Percentiles rank a stretch among this genome's conserved stretches.
These are phyloP conservation scores for Papilio demoleus DNA, from an alignment of 2,888 invertebrate genomes.

Conservation along the genomic window DNA sequence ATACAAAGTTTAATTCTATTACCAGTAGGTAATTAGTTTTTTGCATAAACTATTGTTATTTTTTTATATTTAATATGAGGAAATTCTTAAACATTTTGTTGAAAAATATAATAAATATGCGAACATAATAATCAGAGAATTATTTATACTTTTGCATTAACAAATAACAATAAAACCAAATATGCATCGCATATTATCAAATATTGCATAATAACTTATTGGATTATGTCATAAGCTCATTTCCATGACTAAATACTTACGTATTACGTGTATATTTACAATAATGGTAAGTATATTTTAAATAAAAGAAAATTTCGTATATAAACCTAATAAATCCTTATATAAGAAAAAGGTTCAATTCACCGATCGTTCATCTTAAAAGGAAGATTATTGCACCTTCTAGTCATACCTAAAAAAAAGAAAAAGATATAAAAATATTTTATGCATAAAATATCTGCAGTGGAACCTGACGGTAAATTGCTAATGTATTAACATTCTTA, in stretches of 20 bases:
- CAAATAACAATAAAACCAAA: constrained; percentile 5
- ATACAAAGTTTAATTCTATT: too few relatives aligned
- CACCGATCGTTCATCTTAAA: too few relatives aligned
- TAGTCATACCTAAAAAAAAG: background rate
- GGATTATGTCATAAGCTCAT: background rate
- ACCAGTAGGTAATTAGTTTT: too few relatives aligned
- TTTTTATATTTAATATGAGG: background rate
- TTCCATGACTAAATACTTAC: background rate
- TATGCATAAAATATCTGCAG: background rate
- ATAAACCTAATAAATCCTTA: too few relatives aligned
- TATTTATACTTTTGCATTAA: background rate
- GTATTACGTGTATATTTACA: background rate
- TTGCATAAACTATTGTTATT: too few relatives aligned
- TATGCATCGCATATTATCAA: background rate
- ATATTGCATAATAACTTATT: background rate
- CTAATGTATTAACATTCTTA: background rate
- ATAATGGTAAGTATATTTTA: background rate
- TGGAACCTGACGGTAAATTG: background rate
- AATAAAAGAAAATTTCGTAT: too few relatives aligned
- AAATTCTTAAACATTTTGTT: background rate
- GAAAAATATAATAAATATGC: background rate
- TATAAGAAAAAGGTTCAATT: too few relatives aligned
- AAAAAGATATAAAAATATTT: background rate
- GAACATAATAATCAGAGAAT: background rate
- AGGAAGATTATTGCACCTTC: background rate